A percentile compares a stretch with the other conserved stretches of the same genome.
Evolutionary conservation across 2,797 vertebrate species (phyloP).

Genomic region (Pseudochirops cupreus): DNA sequence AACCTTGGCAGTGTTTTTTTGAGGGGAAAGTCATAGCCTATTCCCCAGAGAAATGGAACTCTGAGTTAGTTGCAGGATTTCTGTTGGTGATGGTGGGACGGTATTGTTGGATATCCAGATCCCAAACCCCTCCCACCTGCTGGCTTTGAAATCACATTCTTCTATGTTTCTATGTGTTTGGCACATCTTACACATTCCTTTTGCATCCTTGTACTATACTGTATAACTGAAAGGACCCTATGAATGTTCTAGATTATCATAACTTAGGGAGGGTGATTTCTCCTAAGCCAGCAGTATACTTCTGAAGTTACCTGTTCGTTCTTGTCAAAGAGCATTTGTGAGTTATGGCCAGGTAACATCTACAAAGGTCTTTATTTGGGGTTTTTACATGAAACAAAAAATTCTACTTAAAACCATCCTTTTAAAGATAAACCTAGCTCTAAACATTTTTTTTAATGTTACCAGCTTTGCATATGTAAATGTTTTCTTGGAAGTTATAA

Average conservation of each 20-base stretch:
- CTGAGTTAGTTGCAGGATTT: conserved; percentile 27
- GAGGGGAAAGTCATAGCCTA: background rate
- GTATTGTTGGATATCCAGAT: conserved; percentile 15
- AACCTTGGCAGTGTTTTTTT: conserved; percentile 18
- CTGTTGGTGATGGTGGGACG: conserved; percentile 18
- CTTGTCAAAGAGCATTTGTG: conserved; percentile 45
- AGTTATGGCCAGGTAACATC: conserved; percentile 42
- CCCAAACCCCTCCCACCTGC: background rate
- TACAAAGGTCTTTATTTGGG: conserved; percentile 41
- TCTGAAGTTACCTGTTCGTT: conserved; percentile 55
- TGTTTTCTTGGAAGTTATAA: conserved; percentile 48
- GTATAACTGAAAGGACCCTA: background rate
- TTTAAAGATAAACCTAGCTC: background rate
- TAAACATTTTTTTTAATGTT: background rate
- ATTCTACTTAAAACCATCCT: conserved; percentile 25
- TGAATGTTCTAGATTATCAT: background rate
- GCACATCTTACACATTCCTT: conserved; percentile 21
- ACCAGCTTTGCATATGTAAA: background rate
- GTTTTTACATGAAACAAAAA: conserved; percentile 52
- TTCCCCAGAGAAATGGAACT: background rate
- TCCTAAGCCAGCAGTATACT: conserved; percentile 5
- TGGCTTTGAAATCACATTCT: conserved; percentile 34
- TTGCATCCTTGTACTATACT: background rate
- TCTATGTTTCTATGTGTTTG: conserved; percentile 42
- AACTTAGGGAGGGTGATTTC: conserved; percentile 7